Base-by-base conservation (phyloP, 1,140 invertebrate genomes). In the Latrodectus geometricus region DNA sequence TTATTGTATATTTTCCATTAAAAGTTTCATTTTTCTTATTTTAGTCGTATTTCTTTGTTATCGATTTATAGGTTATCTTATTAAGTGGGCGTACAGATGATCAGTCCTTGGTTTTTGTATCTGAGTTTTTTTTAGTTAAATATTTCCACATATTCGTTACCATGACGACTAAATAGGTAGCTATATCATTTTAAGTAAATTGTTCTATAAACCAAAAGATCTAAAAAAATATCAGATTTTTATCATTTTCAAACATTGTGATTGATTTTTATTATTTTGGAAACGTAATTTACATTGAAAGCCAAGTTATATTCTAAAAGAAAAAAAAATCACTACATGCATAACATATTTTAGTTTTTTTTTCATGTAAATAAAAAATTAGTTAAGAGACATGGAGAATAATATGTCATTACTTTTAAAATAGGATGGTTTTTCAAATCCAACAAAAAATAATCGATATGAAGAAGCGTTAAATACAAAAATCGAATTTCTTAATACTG, bases 1-100 rank as follows among this genome's bases (percentile, higher is more conserved):
- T 79, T 81, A 70, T 20, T 35, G n/a, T 56, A 81, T 17, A 61
- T 61, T 61, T 35, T 61, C 54, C 54, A 61, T 61, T 61, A 61
- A 61, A 61, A 61, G 35, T 61, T 61, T 61, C 11, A 17, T 61
- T 61, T 61, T 61, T 61, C 54, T 14, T 61, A 17, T 61, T 61
- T 61, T 61, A 15, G 1, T 35, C 61, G 68, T 56, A 52, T 81
- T 84, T 84, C 70, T 69, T 84, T 83, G 80, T 48, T 75, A 84
- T 84, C 76, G 82, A 84, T 84, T 84, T 84, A 84, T 84, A 66
- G 72, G 48, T 56, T 66, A 21, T 56, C 72, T 70, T 84, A 76
- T 84, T 84, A 84, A 70, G 52, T 54, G 20, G 73, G 73, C 17
- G 52, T 75, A 23, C 4, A 69, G 20, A 15, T 23, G 49, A 61